Conservation (phyloP, 1,140 invertebrate species). For the Panulirus ornatus region DNA sequence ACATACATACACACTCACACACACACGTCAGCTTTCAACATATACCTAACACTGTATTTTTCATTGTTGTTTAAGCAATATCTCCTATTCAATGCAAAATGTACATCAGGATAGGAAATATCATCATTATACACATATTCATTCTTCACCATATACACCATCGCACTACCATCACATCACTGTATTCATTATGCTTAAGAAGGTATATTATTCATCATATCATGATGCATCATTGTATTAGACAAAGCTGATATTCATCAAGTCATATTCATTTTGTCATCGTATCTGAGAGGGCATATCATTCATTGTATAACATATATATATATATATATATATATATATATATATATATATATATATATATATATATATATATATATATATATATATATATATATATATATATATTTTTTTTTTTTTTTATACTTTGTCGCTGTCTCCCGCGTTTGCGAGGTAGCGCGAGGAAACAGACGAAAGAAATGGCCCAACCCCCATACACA, state of each 20-base stretch:
- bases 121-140: background rate
- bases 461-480: too few species aligned
- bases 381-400: slow-evolving; percentile 14
- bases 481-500: too few species aligned
- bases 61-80: background rate
- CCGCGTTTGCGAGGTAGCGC: too few species aligned
- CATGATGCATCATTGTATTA: background rate
- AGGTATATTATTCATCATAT: background rate
- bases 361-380: slow-evolving; percentile 14
- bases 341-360: slow-evolving; percentile 14
- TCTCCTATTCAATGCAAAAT: background rate
- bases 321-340: slow-evolving; percentile 4
- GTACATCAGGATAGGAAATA: background rate
- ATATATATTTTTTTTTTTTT: too few species aligned
- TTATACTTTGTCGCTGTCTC: too few species aligned
- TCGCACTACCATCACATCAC: background rate
- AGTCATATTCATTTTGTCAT: background rate
- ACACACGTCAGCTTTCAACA: background rate
- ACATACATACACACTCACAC: background rate
- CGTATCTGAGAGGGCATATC: background rate
- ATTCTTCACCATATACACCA: background rate
- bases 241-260: background rate
- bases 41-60: background rate
- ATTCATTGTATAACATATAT: too few species aligned
- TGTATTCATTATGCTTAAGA: background rate